Base-by-base conservation (phyloP, 2,797 vertebrate genomes). In the Onychomys leucogaster region DNA sequence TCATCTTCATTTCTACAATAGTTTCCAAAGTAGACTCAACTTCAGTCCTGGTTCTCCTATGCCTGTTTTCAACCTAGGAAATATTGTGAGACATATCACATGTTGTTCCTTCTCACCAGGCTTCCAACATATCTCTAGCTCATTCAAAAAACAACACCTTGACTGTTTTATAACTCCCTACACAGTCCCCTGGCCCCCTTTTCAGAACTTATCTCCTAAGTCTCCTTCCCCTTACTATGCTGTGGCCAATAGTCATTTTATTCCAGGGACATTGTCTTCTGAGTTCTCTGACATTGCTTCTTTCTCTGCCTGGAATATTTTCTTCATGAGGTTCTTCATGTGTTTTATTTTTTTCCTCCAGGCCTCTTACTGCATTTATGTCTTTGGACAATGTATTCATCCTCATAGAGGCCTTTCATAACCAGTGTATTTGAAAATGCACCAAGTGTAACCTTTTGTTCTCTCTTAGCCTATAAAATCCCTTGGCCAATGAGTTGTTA, bases 171-270 rank as follows among this genome's bases (percentile, higher is more conserved):
- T 9, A 37, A 17, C 17, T 0, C 12, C 34, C 34, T 27, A 43
- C 13, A 5, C 2, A 29, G 1, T 10, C 21, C 2, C 3, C 4
- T 55, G 6, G 16, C 41, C 1, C 6, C 2, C 13, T 5, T 49
- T 29, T 86, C 52, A 46, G 27, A 67, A 9, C 4, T 37, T 41
- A 46, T 49, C 21, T 91, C 23, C 25, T 11, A 2, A 7, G 19
- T 2, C 2, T 71, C 25, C 8, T 55, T 91, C 55, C 19, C 6
- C n/a, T 73, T 61, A 19, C 13, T 25, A 25, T 63, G 71, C 27
- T 85, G 7, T 4, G n/a, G 23, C 7, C 29, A 57, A 84, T 13
- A 43, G 17, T 83, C 11, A 76, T 78, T 73, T 29, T n/a, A 55
- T 61, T 9, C 10, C 14, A 55, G 49, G 5, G 6, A 59, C 8